These are phyloP conservation scores for Clytia hemisphaerica DNA, from an alignment of 30 jellyfish, hydroid and myxozoan genomes.

Conservation along the genomic window DNA sequence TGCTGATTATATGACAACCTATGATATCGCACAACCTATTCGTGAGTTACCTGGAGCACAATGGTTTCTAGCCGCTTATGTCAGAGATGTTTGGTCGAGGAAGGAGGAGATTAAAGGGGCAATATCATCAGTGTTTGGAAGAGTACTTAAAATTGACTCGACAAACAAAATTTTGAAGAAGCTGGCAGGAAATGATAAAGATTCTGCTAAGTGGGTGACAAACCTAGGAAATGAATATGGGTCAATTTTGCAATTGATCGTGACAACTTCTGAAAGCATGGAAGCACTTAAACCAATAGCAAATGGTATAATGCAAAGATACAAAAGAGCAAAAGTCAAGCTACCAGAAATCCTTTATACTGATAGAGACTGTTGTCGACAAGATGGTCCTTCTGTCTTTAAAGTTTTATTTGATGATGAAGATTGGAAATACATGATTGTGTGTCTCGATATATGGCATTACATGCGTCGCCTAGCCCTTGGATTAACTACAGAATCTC, in stretches of 20 bases:
- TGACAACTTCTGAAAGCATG: not conserved
- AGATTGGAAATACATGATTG: constrained; percentile 15
- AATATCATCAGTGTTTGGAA: constrained; percentile 2
- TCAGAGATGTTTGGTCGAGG: constrained; percentile 45
- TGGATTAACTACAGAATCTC: constrained; percentile 22
- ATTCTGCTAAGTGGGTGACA: not conserved
- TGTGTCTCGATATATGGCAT: constrained; percentile 43
- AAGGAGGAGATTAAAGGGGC: constrained; percentile 17
- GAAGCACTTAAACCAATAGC: constrained; percentile 25
- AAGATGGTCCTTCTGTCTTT: constrained; percentile 5
- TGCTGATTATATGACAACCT: not conserved
- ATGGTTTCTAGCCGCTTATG: constrained; percentile 43
- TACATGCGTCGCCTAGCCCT: constrained; percentile 23
- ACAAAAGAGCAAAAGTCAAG: constrained; percentile 9
- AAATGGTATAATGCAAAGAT: constrained; percentile 25
- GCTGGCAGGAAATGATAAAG: not conserved
- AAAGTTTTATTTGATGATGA: constrained; percentile 3
- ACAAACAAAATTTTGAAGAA: not conserved
- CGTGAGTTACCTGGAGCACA: constrained; percentile 17
- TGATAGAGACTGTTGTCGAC: constrained; percentile 50
- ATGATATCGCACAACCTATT: constrained; percentile 1
- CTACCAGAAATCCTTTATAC: constrained; percentile 38
- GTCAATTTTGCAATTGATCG: not conserved
- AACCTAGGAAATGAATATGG: constrained; percentile 1
- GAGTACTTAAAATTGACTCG: not conserved